A percentile compares a stretch with the other conserved stretches of the same genome.
These are phyloP conservation scores for Dipodomys spectabilis DNA, from an alignment of 2,113 vertebrate species.

Conservation along the genomic window DNA sequence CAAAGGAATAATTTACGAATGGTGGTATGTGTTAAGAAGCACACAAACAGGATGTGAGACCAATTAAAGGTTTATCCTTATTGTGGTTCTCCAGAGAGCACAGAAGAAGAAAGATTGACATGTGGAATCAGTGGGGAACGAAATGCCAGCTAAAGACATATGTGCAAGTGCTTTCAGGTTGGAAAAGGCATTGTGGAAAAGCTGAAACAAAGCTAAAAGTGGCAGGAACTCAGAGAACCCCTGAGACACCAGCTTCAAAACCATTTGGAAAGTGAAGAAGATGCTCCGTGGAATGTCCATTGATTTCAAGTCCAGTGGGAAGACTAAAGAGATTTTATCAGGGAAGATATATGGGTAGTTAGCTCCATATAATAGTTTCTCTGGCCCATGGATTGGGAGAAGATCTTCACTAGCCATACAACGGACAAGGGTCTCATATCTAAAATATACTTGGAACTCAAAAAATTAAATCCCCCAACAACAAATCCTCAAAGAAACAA, in stretches of 20 bases:
- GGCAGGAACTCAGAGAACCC: neutral
- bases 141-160: neutral
- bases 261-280: neutral
- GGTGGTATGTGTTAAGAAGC: neutral
- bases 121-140: neutral
- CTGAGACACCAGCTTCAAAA: neutral
- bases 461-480: too few relatives aligned
- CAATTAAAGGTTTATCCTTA: neutral
- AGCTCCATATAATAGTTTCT: too few relatives aligned
- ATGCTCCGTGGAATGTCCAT: accelerated
- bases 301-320: neutral
- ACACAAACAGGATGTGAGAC: neutral
- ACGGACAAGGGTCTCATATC: too few relatives aligned
- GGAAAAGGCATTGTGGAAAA: neutral
- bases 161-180: neutral
- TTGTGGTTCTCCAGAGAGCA: neutral
- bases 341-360: neutral
- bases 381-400: too few relatives aligned
- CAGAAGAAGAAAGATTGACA: neutral
- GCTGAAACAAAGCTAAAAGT: neutral
- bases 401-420: too few relatives aligned
- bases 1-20: neutral
- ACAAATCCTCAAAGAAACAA: too few relatives aligned
- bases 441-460: too few relatives aligned
- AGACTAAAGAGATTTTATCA: neutral